Conservation (phyloP, 2,888 invertebrate genomes). For the Slavum lentiscoides region DNA sequence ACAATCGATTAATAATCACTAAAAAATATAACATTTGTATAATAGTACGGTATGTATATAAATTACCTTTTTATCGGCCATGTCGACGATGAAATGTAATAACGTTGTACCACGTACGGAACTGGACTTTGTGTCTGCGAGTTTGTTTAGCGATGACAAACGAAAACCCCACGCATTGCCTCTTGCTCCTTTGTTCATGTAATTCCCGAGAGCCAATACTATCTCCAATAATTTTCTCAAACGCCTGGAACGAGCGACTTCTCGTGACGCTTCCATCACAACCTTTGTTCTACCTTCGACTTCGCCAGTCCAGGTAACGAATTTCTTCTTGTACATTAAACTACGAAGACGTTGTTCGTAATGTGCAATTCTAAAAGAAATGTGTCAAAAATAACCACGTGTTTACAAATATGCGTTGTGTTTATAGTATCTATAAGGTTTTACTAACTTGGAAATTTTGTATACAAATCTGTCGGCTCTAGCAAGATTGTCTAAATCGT, state of each 20-base stretch:
- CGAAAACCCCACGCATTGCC: conserved; percentile 93
- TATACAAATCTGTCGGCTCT: conserved; percentile 93
- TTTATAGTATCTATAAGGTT: background rate
- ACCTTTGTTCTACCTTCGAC: conserved; percentile 81
- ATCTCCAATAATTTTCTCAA: conserved; percentile 81
- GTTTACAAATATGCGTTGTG: background rate
- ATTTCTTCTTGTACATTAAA: conserved; percentile 91
- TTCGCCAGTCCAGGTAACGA: conserved; percentile 83
- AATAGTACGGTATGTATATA: background rate
- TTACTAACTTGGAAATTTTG: conserved; percentile 88
- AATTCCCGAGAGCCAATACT: conserved; percentile 90
- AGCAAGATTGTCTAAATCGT: conserved; percentile 88
- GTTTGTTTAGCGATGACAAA: conserved; percentile 82
- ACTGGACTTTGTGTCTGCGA: conserved; percentile 94
- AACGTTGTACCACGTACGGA: conserved; percentile 86
- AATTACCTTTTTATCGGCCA: conserved; percentile 54
- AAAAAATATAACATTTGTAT: too few relatives aligned
- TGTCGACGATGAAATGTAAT: conserved; percentile 79
- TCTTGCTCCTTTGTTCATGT: conserved; percentile 85
- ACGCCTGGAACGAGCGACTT: conserved; percentile 78
- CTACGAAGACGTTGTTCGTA: conserved; percentile 82
- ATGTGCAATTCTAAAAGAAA: conserved; percentile 71
- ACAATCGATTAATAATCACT: background rate
- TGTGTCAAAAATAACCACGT: background rate
- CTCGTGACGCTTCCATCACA: conserved; percentile 86